A percentile compares a stretch with the other conserved stretches of the same genome.
Evolutionary conservation across 2,113 vertebrate genomes (phyloP).

Genomic region (Chitala chitala): DNA sequence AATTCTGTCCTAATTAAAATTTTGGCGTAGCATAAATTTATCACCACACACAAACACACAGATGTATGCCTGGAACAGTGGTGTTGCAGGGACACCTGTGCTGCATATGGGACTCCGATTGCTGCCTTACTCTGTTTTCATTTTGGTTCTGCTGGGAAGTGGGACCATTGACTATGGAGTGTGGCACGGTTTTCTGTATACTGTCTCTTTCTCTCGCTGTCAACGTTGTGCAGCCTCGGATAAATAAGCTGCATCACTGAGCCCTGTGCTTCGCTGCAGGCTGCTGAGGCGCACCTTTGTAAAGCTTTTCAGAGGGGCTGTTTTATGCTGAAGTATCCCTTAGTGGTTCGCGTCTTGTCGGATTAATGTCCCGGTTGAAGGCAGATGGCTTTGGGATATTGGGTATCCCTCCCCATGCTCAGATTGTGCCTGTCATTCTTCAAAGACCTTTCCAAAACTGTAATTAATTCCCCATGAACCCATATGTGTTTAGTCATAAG

Average conservation of each 20-base stretch:
- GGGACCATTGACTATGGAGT: not conserved
- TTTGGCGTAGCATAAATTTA: slow-evolving; percentile 12
- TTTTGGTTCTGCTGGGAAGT: not conserved
- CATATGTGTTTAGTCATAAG: not conserved
- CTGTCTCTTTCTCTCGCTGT: too few species aligned
- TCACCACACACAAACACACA: not conserved
- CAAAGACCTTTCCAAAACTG: not conserved
- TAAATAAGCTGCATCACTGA: too few species aligned
- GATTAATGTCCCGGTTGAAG: not conserved
- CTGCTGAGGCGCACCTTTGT: not conserved
- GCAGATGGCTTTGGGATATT: not conserved
- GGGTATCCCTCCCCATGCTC: not conserved
- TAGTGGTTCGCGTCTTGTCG: not conserved
- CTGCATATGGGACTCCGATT: not conserved
- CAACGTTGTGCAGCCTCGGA: too few species aligned
- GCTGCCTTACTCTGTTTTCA: not conserved
- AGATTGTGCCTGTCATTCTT: not conserved
- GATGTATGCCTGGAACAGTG: not conserved
- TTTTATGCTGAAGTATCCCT: not conserved
- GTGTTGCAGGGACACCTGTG: too few species aligned
- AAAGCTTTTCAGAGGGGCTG: not conserved
- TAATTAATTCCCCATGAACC: not conserved
- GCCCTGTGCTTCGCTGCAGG: not conserved
- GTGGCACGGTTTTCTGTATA: too few species aligned
- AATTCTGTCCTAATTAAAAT: too few species aligned